phyloP scores from a whole-genome alignment of 2,113 vertebrate species.

The Cyprinodon brontotheroides region DNA sequence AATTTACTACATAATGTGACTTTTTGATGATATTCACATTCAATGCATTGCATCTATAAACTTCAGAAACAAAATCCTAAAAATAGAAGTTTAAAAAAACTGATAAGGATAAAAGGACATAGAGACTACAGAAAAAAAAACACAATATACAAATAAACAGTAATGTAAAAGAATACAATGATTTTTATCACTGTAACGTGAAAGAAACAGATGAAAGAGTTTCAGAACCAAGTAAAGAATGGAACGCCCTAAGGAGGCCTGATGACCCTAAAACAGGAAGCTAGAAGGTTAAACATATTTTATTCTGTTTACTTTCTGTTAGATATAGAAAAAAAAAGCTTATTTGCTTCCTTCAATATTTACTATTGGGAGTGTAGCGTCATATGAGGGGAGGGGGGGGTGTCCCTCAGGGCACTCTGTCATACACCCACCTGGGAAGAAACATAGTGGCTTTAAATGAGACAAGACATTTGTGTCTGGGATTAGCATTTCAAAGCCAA shows the following conservation, averaged over 20 bases:
- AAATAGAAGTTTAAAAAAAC: slow-evolving; percentile 16
- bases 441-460: slow-evolving; percentile 79
- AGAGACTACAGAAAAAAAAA: not conserved
- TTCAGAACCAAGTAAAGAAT: slow-evolving; percentile 44
- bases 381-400: slow-evolving; percentile 55
- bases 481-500: slow-evolving; percentile 80
- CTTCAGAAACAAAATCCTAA: no score
- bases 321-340: slow-evolving; percentile 51
- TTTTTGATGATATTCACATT: no score
- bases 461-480: slow-evolving; percentile 74
- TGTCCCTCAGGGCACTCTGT: slow-evolving; percentile 72
- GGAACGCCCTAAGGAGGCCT: slow-evolving; percentile 39
- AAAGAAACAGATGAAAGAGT: slow-evolving; percentile 33
- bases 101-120: slow-evolving; percentile 3
- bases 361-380: slow-evolving; percentile 62
- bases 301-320: slow-evolving; percentile 64
- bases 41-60: no score
- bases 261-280: slow-evolving; percentile 57
- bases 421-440: slow-evolving; percentile 76
- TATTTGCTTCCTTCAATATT: slow-evolving; percentile 68
- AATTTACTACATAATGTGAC: no score
- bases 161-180: slow-evolving; percentile 51
- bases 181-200: slow-evolving; percentile 9
- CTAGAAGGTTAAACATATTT: slow-evolving; percentile 67
- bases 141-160: not conserved